These are phyloP conservation scores for Pseudoips prasinana DNA, from an alignment of 2,888 invertebrate genomes.

Conservation along the genomic window DNA sequence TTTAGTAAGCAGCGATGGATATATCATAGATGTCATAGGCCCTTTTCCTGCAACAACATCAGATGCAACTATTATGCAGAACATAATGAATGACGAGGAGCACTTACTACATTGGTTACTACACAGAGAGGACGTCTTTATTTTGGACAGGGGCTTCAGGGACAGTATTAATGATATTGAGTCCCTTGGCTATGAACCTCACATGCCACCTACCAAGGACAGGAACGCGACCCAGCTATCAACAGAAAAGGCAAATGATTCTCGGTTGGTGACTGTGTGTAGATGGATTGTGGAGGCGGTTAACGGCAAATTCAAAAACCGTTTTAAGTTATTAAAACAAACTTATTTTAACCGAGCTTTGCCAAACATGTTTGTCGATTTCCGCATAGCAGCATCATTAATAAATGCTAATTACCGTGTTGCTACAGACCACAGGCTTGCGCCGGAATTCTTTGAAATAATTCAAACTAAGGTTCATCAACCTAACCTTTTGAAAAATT, in stretches of 20 bases:
- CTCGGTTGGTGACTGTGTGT: conserved; percentile 5
- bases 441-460: conserved; percentile 2
- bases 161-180: not conserved
- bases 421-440: conserved; percentile 1
- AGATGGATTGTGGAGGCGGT: conserved; percentile 11
- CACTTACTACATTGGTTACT: conserved; percentile 3
- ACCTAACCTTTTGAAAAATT: not conserved
- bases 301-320: conserved; percentile 6
- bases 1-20: conserved; percentile 4
- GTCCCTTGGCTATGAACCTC: not conserved
- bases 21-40: conserved; percentile 6
- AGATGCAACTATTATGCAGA: conserved; percentile 5
- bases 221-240: not conserved
- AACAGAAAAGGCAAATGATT: conserved; percentile 2
- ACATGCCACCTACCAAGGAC: not conserved
- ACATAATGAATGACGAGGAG: conserved; percentile 1
- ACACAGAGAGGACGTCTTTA: conserved; percentile 1
- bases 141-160: conserved; percentile 1
- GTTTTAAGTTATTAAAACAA: conserved; percentile 7
- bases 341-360: conserved; percentile 8
- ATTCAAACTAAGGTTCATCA: conserved; percentile 1
- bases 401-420: conserved; percentile 3
- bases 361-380: conserved; percentile 7
- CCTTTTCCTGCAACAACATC: conserved; percentile 5
- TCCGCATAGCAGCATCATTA: conserved; percentile 5